Conservation (phyloP, 2,797 vertebrate species). For the Holocentrus rufus region DNA sequence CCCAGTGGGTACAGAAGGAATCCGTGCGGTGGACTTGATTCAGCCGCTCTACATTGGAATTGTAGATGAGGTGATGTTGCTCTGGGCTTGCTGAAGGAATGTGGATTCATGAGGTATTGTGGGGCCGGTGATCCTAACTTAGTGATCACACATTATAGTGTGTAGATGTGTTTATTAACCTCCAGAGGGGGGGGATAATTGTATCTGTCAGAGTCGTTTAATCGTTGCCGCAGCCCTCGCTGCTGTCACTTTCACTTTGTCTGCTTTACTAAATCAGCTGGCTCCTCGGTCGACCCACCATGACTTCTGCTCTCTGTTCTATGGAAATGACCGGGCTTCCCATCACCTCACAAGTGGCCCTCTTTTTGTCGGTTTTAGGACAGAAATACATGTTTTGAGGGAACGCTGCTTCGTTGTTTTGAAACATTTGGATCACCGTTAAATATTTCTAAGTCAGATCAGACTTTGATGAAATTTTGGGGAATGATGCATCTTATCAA, state of each 20-base stretch:
- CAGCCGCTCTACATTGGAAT: not conserved
- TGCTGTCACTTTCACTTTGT: constrained; percentile 75
- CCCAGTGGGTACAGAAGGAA: not conserved
- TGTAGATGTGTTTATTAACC: constrained; percentile 80
- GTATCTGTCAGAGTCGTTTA: constrained; percentile 81
- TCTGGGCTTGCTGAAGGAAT: not conserved
- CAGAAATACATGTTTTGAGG: not conserved
- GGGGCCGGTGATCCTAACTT: constrained; percentile 58
- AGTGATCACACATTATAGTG: constrained; percentile 68
- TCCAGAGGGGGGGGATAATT: constrained; percentile 76
- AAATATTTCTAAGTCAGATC: too few species aligned
- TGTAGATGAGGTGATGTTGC: not conserved
- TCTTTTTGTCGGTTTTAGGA: constrained; percentile 17
- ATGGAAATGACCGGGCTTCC: not conserved
- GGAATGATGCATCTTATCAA: too few species aligned
- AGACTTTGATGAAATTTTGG: too few species aligned
- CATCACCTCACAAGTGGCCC: not conserved
- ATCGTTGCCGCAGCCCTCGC: constrained; percentile 64
- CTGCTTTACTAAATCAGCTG: constrained; percentile 60
- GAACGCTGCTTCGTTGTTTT: too few species aligned
- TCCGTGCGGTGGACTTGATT: not conserved
- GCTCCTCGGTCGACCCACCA: constrained; percentile 1
- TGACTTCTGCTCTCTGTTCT: constrained; percentile 12
- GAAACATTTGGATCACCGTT: too few species aligned
- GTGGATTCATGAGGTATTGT: constrained; percentile 44